Evolutionary conservation across 2,888 invertebrate species (phyloP).

Genomic region (Sisyra terminalis): DNA sequence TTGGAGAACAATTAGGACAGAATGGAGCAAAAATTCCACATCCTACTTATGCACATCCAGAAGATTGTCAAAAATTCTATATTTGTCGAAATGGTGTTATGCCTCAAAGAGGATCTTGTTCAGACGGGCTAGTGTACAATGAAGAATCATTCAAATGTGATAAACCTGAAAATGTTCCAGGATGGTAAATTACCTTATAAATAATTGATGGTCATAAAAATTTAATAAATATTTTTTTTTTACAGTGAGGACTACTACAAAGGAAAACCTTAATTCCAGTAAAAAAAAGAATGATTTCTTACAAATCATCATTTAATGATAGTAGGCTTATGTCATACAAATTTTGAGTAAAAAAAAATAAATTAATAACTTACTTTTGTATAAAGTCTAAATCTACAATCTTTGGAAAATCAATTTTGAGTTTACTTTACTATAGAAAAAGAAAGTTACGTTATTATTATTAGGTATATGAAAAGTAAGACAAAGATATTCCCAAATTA

Average conservation of each 20-base stretch:
- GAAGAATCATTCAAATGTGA: conserved; percentile 62
- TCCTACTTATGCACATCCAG: conserved; percentile 62
- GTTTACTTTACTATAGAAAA: too few relatives aligned
- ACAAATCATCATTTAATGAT: too few relatives aligned
- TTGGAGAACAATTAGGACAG: conserved; percentile 45
- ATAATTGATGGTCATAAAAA: neutral
- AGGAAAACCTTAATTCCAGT: neutral
- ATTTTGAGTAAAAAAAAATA: too few relatives aligned
- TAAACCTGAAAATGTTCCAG: conserved; percentile 55
- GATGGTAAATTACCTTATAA: conserved; percentile 47
- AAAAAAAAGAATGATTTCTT: neutral
- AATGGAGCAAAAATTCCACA: conserved; percentile 54
- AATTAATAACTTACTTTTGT: too few relatives aligned
- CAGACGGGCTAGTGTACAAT: conserved; percentile 59
- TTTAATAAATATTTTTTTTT: conserved; percentile 13
- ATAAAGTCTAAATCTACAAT: too few relatives aligned
- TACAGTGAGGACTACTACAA: conserved; percentile 20
- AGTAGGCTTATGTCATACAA: too few relatives aligned
- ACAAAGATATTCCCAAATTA: too few relatives aligned
- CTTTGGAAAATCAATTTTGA: too few relatives aligned
- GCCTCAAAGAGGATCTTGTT: conserved; percentile 60
- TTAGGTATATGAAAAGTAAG: too few relatives aligned
- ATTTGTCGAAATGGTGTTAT: conserved; percentile 62
- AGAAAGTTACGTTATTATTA: too few relatives aligned
- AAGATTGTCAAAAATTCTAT: conserved; percentile 70